Evolutionary conservation across 2,888 invertebrate species (phyloP).

Genomic region (Leptopterna dolabrata): DNA sequence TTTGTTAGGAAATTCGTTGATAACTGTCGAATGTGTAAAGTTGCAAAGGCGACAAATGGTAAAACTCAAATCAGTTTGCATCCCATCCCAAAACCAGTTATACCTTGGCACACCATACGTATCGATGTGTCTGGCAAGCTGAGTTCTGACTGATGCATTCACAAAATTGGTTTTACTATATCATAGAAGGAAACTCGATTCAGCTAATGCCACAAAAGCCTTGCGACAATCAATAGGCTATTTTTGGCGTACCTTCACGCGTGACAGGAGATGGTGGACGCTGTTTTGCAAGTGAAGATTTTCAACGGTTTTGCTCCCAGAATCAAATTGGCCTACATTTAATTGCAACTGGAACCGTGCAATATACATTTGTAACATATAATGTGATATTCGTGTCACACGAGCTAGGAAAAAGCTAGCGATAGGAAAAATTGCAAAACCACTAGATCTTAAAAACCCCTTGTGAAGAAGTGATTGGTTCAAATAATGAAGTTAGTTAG

Average conservation of each 20-base stretch:
- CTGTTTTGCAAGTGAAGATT: no score
- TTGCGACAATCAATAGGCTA: slow-evolving; percentile 48
- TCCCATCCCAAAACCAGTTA: slow-evolving; percentile 64
- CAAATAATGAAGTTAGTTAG: not conserved
- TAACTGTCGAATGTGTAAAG: slow-evolving; percentile 64
- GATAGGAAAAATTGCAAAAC: slow-evolving; percentile 1
- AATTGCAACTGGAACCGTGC: no score
- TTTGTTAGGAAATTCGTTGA: slow-evolving; percentile 65
- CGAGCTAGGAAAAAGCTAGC: no score
- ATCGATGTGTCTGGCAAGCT: slow-evolving; percentile 63
- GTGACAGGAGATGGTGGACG: no score
- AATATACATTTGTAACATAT: no score
- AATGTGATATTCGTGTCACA: no score
- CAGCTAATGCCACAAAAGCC: slow-evolving; percentile 57
- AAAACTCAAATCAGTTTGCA: slow-evolving; percentile 63
- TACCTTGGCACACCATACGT: slow-evolving; percentile 65
- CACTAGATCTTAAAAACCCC: not conserved
- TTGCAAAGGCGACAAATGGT: slow-evolving; percentile 64
- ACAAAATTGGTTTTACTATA: not conserved
- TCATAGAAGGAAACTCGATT: slow-evolving; percentile 63
- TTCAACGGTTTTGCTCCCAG: no score
- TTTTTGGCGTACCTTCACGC: slow-evolving; percentile 60
- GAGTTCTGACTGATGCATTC: slow-evolving; percentile 62
- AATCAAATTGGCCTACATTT: no score
- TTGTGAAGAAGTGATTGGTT: not conserved